Evolutionary conservation across 2,888 invertebrate genomes (phyloP).

Genomic region (Caenorhabditis uteleia): DNA sequence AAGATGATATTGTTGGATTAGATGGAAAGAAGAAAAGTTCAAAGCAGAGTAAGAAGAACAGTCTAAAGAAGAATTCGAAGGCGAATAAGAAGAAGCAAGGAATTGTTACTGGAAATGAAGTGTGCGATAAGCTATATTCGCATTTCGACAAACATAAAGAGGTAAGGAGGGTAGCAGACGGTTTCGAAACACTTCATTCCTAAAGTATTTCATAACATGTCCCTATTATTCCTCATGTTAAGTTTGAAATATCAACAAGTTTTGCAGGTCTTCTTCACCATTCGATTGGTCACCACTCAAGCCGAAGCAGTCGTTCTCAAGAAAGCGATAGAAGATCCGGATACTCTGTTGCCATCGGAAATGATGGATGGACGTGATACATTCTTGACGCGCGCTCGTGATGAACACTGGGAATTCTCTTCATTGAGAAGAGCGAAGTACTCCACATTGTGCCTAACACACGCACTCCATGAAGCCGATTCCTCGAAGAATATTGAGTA

Average conservation of each 20-base stretch:
- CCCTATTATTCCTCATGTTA: too few relatives aligned
- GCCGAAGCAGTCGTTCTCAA: conserved; percentile 56
- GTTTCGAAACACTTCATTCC: too few relatives aligned
- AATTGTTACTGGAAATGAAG: conserved; percentile 71
- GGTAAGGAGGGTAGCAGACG: too few relatives aligned
- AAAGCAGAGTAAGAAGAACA: conserved; percentile 78
- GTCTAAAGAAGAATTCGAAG: conserved; percentile 89
- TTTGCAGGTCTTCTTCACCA: conserved; percentile 99
- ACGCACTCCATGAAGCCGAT: conserved; percentile 97
- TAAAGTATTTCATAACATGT: too few relatives aligned
- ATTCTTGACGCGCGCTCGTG: conserved; percentile 94
- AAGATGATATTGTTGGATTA: conserved; percentile 56
- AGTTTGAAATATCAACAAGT: too few relatives aligned
- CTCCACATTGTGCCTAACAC: conserved; percentile 94
- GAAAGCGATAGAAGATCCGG: conserved; percentile 93
- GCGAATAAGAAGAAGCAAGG: conserved; percentile 88
- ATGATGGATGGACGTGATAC: conserved; percentile 99
- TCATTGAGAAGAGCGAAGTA: conserved; percentile 68
- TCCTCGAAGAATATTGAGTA: conserved; percentile 84
- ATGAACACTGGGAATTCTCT: conserved; percentile 98
- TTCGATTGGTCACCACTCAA: conserved; percentile 77
- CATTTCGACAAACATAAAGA: conserved; percentile 99
- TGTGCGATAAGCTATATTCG: conserved; percentile 94
- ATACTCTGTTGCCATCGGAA: conserved; percentile 92
- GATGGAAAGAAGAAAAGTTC: conserved; percentile 56